phyloP scores from a whole-genome alignment of 2,113 vertebrate species.

The Sula dactylatra region DNA sequence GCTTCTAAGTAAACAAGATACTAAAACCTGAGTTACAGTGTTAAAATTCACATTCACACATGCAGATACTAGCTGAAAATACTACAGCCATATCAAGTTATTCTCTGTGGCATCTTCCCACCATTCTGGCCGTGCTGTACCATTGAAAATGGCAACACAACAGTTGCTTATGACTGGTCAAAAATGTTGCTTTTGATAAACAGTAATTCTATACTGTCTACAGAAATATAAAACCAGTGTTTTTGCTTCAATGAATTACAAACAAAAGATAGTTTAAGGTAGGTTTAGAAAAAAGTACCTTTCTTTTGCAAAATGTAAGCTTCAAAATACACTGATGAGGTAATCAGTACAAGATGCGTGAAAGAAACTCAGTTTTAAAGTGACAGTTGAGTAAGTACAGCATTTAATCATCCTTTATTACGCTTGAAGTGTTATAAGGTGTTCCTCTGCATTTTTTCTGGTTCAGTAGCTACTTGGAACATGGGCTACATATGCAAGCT shows the following conservation, averaged over 20 bases:
- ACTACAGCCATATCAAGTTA: background rate
- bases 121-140: background rate
- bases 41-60: background rate
- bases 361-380: background rate
- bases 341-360: background rate
- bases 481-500: fast-evolving
- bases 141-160: background rate
- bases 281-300: background rate
- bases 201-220: background rate
- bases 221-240: background rate
- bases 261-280: background rate
- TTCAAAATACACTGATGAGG: background rate
- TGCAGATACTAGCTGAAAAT: background rate
- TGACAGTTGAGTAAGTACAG: background rate
- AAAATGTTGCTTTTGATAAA: background rate
- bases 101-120: background rate
- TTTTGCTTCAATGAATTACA: background rate
- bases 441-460: background rate
- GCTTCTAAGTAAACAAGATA: background rate
- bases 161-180: background rate
- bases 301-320: background rate
- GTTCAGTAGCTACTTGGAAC: background rate
- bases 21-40: background rate
- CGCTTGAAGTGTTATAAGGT: background rate
- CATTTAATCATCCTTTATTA: background rate